Base-by-base conservation (phyloP, 2,113 vertebrate species). In the Tiliqua scincoides region DNA sequence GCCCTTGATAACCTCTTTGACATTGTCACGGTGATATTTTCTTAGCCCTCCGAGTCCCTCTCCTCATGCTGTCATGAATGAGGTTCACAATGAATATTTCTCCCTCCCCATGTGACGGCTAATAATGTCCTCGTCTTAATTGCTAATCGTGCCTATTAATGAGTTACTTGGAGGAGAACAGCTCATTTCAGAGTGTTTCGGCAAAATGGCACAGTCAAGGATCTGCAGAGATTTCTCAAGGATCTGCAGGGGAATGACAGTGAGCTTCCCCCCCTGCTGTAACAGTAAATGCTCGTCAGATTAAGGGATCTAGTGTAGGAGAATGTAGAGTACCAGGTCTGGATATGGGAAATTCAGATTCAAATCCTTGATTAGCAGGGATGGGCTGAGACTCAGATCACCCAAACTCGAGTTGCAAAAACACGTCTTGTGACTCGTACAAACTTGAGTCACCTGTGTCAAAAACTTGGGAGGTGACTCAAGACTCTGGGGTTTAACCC, bases 81-180 rank as follows among this genome's bases (percentile, higher is more conserved):
- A 85, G 82, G 63, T 73, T 91, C 77, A 63, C 85, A 67, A 79
- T 7, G 83, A 93, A 89, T 87, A 89, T 89, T 92, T 91, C 87
- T 83, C 91, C 86, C 59, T 67, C 84, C 88, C 87, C 89, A 63
- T 79, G 83, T 75, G 91, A 91, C 83, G 85, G 90, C 90, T 89
- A 95, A 91, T 92, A 92, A 94, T 92, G 87, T 91, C 94, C 92
- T 93, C 79, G 76, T 91, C 89, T 93, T 94, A 94, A 94, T 90
- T 94, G 92, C 91, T 93, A 91, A 94, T 95, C 89, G 86, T 2
- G 0, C 88, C 92, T 93, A 91, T 93, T 91, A 93, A 93, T 18
- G 71, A 92, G 83, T 85, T 91, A 90, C 67, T 92, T 94, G 93
- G 88, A 89, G 81, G 79, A 91, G 89, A 93, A 89, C 84, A 85